Conservation (phyloP, 2,888 invertebrate species). For the Belgica antarctica region DNA sequence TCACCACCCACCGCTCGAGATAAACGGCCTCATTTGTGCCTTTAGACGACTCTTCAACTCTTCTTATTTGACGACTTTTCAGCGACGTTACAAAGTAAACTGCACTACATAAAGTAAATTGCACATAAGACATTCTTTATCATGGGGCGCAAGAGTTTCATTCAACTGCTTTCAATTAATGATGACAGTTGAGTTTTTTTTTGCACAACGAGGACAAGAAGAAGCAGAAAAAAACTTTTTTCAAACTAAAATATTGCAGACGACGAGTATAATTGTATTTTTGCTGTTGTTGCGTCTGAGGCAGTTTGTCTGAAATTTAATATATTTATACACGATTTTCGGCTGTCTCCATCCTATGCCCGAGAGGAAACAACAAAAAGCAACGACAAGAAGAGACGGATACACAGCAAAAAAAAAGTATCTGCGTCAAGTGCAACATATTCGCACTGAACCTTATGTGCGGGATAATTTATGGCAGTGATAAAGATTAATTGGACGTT, state of each 20-base stretch:
- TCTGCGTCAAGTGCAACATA: constrained; percentile 23
- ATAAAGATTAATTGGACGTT: constrained; percentile 9
- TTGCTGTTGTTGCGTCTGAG: constrained; percentile 23
- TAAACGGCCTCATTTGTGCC: too few species aligned
- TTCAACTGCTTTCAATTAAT: too few species aligned
- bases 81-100: too few species aligned
- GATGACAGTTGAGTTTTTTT: constrained; percentile 3
- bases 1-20: too few species aligned
- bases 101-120: too few species aligned
- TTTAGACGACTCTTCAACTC: too few species aligned
- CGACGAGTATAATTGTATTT: constrained; percentile 14
- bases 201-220: too few species aligned
- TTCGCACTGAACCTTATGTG: neutral
- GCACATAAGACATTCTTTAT: too few species aligned
- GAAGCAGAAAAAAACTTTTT: neutral
- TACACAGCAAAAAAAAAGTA: neutral
- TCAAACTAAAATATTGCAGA: neutral
- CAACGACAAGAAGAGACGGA: neutral
- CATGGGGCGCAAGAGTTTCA: too few species aligned
- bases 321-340: constrained; percentile 6
- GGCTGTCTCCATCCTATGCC: neutral
- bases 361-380: neutral
- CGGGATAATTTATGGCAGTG: neutral
- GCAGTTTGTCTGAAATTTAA: constrained; percentile 8
- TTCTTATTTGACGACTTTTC: too few species aligned